Evolutionary conservation across 2,888 invertebrate genomes (phyloP), one percentile per base, ranked within the genome.

Genomic region (Sphaerophoria taeniata): DNA sequence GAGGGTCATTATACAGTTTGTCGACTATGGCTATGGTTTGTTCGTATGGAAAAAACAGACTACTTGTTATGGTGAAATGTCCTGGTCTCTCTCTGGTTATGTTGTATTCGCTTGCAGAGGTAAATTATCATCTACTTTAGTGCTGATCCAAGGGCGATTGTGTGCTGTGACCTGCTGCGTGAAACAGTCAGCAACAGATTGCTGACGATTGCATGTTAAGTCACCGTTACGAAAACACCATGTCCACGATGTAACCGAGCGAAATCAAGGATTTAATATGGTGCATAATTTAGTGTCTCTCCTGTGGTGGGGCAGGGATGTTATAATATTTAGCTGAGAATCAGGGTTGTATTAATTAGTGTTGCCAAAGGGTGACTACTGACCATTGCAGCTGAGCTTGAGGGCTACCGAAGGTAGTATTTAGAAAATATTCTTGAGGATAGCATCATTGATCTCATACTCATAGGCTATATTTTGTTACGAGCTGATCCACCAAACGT

Each of bases 141-240:
- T 9, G 14, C 16, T 55, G 61, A 43, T 36, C 65, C 31, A 39
- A 53, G 49, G 55, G 55, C 43, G 60, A 55, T 47, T 45, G 51
- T 63, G 39, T 69, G 73, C 16, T 36, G 79, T 58, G 55, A 56
- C 60, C 51, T 74, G 82, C 61, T 74, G 82, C 56, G 63, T 56
- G 7, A 67, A 55, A 56, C 55, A 67, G 24, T 3, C 45, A 75
- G 83, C 84, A 84, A 84, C 84, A 84, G 84, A 80, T 84, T 84
- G 84, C 80, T 78, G 77, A 79, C 75, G 75, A 80, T 84, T 60
- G 80, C 79, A 80, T 84, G 84, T 80, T 76, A 67, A 80, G 71
- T 61, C 16, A 71, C 61, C 75, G 72, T 84, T 67, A 67, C 51
- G 14, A 80, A 76, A 51, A 79, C 79, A 60, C 47, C 5, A 65